A percentile compares a stretch with the other conserved stretches of the same genome.
Evolutionary conservation across 2,113 vertebrate genomes (phyloP).

Genomic region (Pithys albifrons): DNA sequence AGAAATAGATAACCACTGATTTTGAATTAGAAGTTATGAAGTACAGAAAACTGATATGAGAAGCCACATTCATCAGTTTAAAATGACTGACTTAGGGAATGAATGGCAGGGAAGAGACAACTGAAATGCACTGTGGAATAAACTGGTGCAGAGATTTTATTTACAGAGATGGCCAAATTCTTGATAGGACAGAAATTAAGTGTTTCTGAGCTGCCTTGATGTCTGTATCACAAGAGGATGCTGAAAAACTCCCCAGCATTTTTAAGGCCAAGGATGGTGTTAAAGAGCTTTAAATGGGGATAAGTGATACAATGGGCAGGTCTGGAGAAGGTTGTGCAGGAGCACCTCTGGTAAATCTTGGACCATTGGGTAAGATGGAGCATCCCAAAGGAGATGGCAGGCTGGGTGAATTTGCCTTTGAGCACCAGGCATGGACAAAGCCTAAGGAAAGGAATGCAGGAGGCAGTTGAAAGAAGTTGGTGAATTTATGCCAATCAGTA

Average conservation of each 20-base stretch:
- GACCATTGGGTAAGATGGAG: background rate
- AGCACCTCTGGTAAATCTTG: background rate
- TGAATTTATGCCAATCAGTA: background rate
- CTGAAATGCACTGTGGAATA: background rate
- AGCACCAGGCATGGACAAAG: background rate
- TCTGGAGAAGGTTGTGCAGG: background rate
- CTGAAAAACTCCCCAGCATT: background rate
- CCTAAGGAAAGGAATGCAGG: background rate
- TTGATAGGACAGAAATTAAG: background rate
- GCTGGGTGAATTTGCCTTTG: background rate
- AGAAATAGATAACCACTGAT: slow-evolving; percentile 25
- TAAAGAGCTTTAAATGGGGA: rapidly evolving
- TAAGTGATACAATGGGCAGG: background rate
- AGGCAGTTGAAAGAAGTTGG: background rate
- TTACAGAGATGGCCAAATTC: background rate
- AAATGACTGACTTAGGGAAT: background rate
- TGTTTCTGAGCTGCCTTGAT: background rate
- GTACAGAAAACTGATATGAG: background rate
- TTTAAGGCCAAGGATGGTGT: background rate
- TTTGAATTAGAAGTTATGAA: slow-evolving; percentile 47
- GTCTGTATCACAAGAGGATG: background rate
- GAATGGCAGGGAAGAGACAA: background rate
- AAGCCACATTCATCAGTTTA: background rate
- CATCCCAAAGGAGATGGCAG: background rate
- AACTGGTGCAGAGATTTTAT: background rate